These are phyloP conservation scores for Meles meles DNA, from an alignment of 2,113 vertebrate species.

Conservation along the genomic window DNA sequence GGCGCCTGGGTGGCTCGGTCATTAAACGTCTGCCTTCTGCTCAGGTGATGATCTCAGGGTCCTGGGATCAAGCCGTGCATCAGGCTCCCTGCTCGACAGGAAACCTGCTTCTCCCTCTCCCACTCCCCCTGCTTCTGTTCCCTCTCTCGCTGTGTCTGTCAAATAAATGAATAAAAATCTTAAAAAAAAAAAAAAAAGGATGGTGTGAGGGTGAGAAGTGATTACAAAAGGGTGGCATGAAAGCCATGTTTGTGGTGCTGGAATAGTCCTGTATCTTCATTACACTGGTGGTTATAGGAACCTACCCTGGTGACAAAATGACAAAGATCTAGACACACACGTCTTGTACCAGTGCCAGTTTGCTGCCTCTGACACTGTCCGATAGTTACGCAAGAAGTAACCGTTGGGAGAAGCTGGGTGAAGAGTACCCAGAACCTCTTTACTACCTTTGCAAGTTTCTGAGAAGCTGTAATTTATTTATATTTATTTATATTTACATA, in stretches of 20 bases:
- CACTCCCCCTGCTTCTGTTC: no score
- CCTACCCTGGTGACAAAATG: not conserved
- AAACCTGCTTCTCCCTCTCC: no score
- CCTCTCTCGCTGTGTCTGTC: no score
- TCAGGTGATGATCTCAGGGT: no score
- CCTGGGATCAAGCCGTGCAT: no score
- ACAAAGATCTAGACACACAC: not conserved
- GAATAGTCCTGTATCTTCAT: not conserved
- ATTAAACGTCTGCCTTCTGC: no score
- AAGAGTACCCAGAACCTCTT: not conserved
- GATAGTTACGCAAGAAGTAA: not conserved
- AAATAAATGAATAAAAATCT: no score
- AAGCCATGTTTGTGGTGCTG: not conserved
- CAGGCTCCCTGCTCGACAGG: no score
- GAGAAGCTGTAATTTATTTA: not conserved
- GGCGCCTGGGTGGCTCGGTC: no score
- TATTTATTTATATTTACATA: no score
- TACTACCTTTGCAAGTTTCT: not conserved
- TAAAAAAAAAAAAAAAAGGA: not conserved
- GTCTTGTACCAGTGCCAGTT: not conserved
- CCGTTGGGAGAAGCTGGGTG: not conserved
- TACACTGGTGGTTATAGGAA: not conserved
- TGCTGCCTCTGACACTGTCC: not conserved
- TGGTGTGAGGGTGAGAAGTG: not conserved
- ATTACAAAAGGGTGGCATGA: not conserved